A percentile compares a stretch with the other conserved stretches of the same genome.
These are phyloP conservation scores for Noctua pronuba DNA, from an alignment of 2,888 invertebrate species.

Conservation along the genomic window DNA sequence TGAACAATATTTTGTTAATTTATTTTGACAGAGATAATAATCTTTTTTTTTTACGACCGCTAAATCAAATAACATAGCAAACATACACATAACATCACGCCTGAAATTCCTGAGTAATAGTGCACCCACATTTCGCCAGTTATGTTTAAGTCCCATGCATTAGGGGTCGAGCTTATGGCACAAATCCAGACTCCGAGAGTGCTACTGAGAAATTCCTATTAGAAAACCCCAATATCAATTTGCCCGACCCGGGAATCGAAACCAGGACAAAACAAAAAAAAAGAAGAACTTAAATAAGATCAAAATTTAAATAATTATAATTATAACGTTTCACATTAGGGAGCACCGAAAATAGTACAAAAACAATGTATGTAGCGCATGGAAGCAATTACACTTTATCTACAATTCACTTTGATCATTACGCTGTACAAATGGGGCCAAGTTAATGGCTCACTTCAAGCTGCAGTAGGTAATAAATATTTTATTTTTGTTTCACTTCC, in stretches of 20 bases:
- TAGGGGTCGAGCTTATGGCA: too few relatives aligned
- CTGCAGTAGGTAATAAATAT: conserved; percentile 60
- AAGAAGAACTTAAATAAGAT: conserved; percentile 8
- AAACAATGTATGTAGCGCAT: conserved; percentile 54
- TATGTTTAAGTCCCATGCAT: too few relatives aligned
- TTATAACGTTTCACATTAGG: conserved; percentile 40
- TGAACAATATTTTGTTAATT: neutral
- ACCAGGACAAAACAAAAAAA: neutral
- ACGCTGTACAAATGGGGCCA: conserved; percentile 56
- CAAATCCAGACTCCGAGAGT: too few relatives aligned
- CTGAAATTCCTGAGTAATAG: too few relatives aligned
- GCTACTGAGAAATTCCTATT: too few relatives aligned
- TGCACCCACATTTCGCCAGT: too few relatives aligned
- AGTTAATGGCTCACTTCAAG: conserved; percentile 62
- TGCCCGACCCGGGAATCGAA: neutral
- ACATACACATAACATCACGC: too few relatives aligned
- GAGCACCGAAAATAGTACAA: conserved; percentile 44
- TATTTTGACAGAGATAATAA: neutral
- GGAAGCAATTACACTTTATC: conserved; percentile 61
- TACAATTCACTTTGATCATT: conserved; percentile 66
- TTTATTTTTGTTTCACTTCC: conserved; percentile 64
- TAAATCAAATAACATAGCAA: too few relatives aligned
- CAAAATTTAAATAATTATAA: conserved; percentile 31
- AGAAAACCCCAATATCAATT: too few relatives aligned
- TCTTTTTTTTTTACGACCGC: neutral